Conservation (phyloP, 2,797 vertebrate species). For the Halcyon chelicuti region DNA sequence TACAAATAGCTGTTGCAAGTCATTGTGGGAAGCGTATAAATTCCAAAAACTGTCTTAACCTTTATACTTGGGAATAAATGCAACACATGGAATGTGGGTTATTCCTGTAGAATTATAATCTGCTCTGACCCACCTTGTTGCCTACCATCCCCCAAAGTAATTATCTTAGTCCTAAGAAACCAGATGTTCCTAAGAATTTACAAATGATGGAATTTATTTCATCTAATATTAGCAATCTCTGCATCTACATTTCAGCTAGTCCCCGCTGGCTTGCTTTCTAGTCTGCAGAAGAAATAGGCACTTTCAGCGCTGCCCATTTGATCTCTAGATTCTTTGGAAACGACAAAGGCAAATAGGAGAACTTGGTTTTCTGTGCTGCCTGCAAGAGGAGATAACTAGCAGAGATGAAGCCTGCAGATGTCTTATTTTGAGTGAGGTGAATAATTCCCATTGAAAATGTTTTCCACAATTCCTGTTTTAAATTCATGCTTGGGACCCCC, state of each 20-base stretch:
- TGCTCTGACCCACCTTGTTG: background rate
- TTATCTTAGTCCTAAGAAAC: background rate
- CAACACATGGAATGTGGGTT: background rate
- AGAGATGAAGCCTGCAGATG: background rate
- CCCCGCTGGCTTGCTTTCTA: background rate
- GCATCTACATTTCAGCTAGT: background rate
- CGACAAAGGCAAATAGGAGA: background rate
- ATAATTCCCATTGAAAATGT: background rate
- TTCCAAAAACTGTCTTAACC: background rate
- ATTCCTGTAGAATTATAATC: background rate
- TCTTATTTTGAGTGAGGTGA: background rate
- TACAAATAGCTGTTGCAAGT: background rate
- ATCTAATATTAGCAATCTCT: background rate
- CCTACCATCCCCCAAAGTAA: background rate
- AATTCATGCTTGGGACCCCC: background rate
- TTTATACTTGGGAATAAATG: background rate
- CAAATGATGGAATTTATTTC: background rate
- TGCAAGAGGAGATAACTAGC: background rate
- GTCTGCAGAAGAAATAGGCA: background rate
- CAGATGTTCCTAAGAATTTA: background rate
- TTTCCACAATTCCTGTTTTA: background rate
- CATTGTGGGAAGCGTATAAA: background rate
- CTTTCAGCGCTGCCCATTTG: background rate
- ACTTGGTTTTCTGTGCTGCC: background rate
- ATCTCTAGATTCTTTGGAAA: background rate